Evolutionary conservation across 2,888 invertebrate species (phyloP), one percentile per base, ranked within the genome.

Genomic region (Helicoverpa assulta): DNA sequence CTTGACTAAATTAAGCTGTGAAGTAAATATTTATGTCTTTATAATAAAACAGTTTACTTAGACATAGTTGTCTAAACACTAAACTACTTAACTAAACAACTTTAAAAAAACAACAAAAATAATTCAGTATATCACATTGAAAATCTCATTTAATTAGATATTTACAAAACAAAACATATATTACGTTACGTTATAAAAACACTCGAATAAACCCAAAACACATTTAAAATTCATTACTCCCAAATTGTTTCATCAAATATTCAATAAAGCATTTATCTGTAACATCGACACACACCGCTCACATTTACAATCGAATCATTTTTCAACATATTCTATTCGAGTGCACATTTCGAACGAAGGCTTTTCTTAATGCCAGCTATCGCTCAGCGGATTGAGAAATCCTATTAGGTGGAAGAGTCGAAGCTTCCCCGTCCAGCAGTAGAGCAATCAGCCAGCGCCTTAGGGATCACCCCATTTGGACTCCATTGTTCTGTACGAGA

Each of bases 381-480:
- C 81, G 75, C 70, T 77, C 83, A 71, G 55, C 76, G 87, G 86
- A 87, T 88, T 86, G 73, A 82, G 86, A 86, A 87, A 88, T 88
- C 86, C 86, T 88, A 89, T 91, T 90, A 90, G 81, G 65, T 74
- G 76, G 68, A 75, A 57, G 55, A 70, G 54, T 43, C 58, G 74
- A 66, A 73, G 70, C 73, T 76, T 72, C 63, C 65, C 18, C 60
- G 66, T 65, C 60, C 73, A 63, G 59, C 61, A 47, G 14, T 66
- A 73, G 65, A 85, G 86, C 88, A 90, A 90, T 88, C 88, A 88
- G 73, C 76, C 77, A 76, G 80, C 79, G 85, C 89, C 90, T 85
- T 84, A 80, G 90, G 89, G 91, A 90, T 86, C 85, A 80, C 78
- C 80, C 76, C 82, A 87, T 91, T 91, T 88, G 85, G 80, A 80